Base-by-base conservation (phyloP, 2,113 vertebrate species). In the Hemibagrus wyckioides region DNA sequence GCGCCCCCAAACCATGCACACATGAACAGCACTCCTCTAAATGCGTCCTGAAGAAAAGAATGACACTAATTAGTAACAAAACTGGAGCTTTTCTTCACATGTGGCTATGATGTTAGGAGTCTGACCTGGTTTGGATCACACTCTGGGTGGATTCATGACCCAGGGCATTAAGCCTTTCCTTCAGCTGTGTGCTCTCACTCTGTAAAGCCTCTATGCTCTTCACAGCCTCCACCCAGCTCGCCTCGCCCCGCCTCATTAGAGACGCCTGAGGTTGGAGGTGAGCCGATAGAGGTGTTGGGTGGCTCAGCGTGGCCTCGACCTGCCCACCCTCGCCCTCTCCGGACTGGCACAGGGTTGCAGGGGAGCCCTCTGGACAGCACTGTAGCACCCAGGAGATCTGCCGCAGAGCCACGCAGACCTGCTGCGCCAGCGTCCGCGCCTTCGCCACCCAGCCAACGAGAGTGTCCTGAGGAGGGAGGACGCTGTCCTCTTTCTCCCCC, bases 81-180 rank as follows among this genome's bases (percentile, higher is more conserved):
- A 59, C 71, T 33, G 39, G 21, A 39, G 28, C 6, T 2, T 15
- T 28, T 30, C 9, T 52, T 17, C 54, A n/a, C n/a, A n/a, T n/a
- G n/a, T n/a, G n/a, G n/a, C n/a, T n/a, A n/a, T n/a, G n/a, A n/a
- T n/a, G 25, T 5, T 54, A 8, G 54, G 23, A 21, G 69, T 92
- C 96, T 95, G 92, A 99, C 98, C 98, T 97, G 81, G 97, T 97
- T 92, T 96, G 94, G 89, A 99, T 95, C 0, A 91, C 91, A n/a
- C 93, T 92, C 79, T 95, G 94, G 25, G 89, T 88, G 48, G 94
- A 93, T 85, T 94, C 92, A 56, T 92, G 94, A 4, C 93, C 94
- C 82, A 96, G 92, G 82, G 73, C 91, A 76, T 96, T 95, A 48
- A 99, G 89, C 61, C 95, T 92, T 52, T 91, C 88, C 94, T 97